Conservation (phyloP, 2,797 vertebrate species). For the Acipenser transmontanus region DNA sequence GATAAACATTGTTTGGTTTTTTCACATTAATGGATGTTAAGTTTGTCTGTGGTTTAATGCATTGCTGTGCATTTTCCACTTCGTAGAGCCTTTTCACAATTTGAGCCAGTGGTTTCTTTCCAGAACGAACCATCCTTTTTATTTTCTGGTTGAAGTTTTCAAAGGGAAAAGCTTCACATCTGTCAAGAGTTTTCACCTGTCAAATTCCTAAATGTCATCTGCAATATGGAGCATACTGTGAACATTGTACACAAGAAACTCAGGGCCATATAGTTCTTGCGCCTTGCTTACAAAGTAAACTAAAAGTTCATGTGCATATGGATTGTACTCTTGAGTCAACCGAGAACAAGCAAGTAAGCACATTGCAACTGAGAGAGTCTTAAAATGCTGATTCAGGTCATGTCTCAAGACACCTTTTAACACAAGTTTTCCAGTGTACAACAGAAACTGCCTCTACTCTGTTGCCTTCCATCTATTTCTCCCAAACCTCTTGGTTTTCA, state of each 20-base stretch:
- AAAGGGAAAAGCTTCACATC: constrained; percentile 3
- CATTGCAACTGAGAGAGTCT: neutral
- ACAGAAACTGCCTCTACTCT: neutral
- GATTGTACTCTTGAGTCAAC: neutral
- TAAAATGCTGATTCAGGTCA: neutral
- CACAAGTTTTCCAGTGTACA: neutral
- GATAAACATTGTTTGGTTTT: no score
- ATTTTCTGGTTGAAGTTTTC: neutral
- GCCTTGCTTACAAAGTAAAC: neutral
- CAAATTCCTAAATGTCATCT: neutral
- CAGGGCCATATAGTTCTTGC: neutral
- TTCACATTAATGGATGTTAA: no score
- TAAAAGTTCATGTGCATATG: constrained; percentile 1
- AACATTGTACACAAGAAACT: constrained; percentile 5
- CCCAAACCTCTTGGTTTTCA: constrained; percentile 1
- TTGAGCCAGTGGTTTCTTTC: neutral
- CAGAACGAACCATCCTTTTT: neutral
- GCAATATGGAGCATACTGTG: constrained; percentile 8
- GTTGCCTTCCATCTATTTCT: constrained; percentile 5
- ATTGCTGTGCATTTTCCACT: no score
- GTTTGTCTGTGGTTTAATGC: no score
- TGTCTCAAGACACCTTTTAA: neutral
- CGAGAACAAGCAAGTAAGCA: neutral
- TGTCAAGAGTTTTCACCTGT: neutral
- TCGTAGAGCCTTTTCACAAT: neutral